Evolutionary conservation across 2,113 vertebrate genomes (phyloP), one percentile per base, ranked within the genome.

Genomic region (Pyxicephalus adspersus): DNA sequence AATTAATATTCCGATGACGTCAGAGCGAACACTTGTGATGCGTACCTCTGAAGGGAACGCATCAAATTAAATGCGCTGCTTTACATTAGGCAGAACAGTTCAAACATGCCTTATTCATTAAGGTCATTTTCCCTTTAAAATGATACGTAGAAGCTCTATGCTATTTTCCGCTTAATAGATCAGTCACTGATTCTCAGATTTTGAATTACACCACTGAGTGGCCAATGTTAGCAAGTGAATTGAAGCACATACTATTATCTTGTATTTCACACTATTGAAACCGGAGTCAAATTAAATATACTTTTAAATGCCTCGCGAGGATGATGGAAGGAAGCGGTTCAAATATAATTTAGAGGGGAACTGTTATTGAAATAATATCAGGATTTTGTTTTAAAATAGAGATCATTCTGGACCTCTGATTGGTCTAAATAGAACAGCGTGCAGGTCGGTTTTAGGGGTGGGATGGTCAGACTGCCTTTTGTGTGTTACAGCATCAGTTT

Each of bases 111-210:
- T 28, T 75, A 75, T 65, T 82, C 80, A 82, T 82, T 75, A 66
- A 55, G 13, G 17, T 13, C 51, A 31, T 31, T 54, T 65, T 58
- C 28, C 16, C 26, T 81, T 64, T 11, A 55, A 66, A 65, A 75
- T 51, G 19, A 45, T 25, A 72, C 15, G 23, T 38, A 66, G 61
- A 71, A 66, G 80, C 52, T 66, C 51, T 26, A 18, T 61, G 26
- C 72, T 82, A 82, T 75, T 82, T 75, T 82, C n/a, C 25, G 51
- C 61, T 66, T 75, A 82, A 82, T 82, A 58, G 70, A 75, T 71
- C 80, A 45, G 71, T 75, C 38, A 82, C 80, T 58, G 70, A 75
- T 66, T 58, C 31, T 58, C 29, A n/a, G 58, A 75, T 82, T 66
- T 22, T 16, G 31, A 75, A 75, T 82, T 66, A 75, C 58, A 75